Base-by-base conservation (phyloP, 2,888 invertebrate species). In the Eustalomyia histrio region DNA sequence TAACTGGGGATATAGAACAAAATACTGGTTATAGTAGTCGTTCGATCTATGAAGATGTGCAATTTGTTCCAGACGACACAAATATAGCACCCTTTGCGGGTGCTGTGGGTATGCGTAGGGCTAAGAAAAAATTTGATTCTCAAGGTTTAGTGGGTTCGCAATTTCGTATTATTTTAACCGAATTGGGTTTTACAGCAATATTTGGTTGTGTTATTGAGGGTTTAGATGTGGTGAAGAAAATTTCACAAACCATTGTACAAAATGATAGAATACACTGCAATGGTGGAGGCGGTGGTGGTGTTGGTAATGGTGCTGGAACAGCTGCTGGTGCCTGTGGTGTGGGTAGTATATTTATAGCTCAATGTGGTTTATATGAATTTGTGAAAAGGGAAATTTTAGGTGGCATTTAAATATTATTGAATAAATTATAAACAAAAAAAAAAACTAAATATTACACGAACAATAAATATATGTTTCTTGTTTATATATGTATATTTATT, bases 111-210 rank as follows among this genome's bases (percentile, higher is more conserved):
- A 96, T 96, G 95, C 92, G 95, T 12, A 92, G 96, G 57, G 95
- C 95, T 76, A 95, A 95, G 88, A 95, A 94, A 89, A 93, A 95
- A 33, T 95, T 95, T 91, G 95, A 95, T 89, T 95, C 94, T 86
- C 91, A 94, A 85, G 95, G 95, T 64, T 93, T 95, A 92, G 95
- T 96, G n/a, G 96, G 95, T 24, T 95, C 95, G 76, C 96, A 96
- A 90, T 96, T 96, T 91, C 94, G 96, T 83, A 94, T 96, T 83
- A 95, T 96, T 85, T 91, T 96, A 86, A 95, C 96, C 89, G 95
- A 95, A 95, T 92, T 95, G 82, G 95, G 95, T 55, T 96, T 96
- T 90, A 95, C 95, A 6, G 95, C 94, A 53, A 95, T 96, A 84
- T 96, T 96, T 88, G 96, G 94, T 43, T 94, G 94, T 90, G 95